A percentile compares a stretch with the other conserved stretches of the same genome.
Conservation (phyloP, 2,888 invertebrate species). For the Agrotis ipsilon region DNA sequence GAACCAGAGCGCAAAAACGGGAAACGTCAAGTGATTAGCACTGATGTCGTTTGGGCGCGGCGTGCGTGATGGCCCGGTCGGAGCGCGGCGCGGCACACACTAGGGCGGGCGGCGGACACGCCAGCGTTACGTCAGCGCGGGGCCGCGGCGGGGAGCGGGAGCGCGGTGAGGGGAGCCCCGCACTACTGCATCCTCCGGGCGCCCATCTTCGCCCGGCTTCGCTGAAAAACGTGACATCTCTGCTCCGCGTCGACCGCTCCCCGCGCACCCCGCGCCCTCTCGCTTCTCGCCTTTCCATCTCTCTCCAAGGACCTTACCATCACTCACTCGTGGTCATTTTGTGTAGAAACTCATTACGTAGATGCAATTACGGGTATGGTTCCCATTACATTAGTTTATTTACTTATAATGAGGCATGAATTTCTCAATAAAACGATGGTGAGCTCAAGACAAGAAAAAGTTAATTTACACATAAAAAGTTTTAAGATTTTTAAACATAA, state of each 20-base stretch:
- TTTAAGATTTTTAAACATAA: not conserved
- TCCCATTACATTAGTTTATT: slow-evolving; percentile 45
- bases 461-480: not conserved
- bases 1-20: slow-evolving; percentile 81
- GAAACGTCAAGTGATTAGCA: slow-evolving; percentile 89
- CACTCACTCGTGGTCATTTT: slow-evolving; percentile 78
- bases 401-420: slow-evolving; percentile 18
- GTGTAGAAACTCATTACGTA: slow-evolving; percentile 77
- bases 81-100: slow-evolving; percentile 90
- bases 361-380: slow-evolving; percentile 68
- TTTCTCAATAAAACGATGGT: slow-evolving; percentile 8
- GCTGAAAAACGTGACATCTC: slow-evolving; percentile 87
- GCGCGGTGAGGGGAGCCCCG: slow-evolving; percentile 74
- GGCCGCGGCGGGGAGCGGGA: slow-evolving; percentile 76
- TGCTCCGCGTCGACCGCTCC: slow-evolving; percentile 72
- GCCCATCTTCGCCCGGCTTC: slow-evolving; percentile 84
- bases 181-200: slow-evolving; percentile 89
- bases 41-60: slow-evolving; percentile 84
- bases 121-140: slow-evolving; percentile 90
- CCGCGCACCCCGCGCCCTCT: slow-evolving; percentile 61
- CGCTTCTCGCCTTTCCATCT: slow-evolving; percentile 61
- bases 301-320: slow-evolving; percentile 70
- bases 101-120: slow-evolving; percentile 88
- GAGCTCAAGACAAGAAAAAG: not conserved
- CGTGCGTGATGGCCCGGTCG: slow-evolving; percentile 83